Evolutionary conservation across 2,113 vertebrate species (phyloP).

Genomic region (Bos taurus): ARS-UCD2.0 NC_037329.1:135187501-135188000

Average conservation of each 20-base stretch:
- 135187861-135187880: background rate
- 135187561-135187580: background rate
- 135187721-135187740: background rate
- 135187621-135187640: fast-evolving
- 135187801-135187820: background rate
- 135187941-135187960: background rate
- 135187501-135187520: background rate
- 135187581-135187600: too few species aligned
- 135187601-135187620: background rate
- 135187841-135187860: background rate
- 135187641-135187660: too few species aligned
- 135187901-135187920: background rate
- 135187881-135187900: background rate
- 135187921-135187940: background rate
- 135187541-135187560: background rate
- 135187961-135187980: background rate
- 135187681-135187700: fast-evolving
- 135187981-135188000: background rate
- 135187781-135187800: background rate
- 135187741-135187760: background rate
- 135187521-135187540: background rate
- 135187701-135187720: fast-evolving
- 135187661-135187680: fast-evolving
- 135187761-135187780: too few species aligned
- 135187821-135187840: background rate